Conservation (phyloP, 2,888 invertebrate genomes). For the Aleiodes testaceus region DNA sequence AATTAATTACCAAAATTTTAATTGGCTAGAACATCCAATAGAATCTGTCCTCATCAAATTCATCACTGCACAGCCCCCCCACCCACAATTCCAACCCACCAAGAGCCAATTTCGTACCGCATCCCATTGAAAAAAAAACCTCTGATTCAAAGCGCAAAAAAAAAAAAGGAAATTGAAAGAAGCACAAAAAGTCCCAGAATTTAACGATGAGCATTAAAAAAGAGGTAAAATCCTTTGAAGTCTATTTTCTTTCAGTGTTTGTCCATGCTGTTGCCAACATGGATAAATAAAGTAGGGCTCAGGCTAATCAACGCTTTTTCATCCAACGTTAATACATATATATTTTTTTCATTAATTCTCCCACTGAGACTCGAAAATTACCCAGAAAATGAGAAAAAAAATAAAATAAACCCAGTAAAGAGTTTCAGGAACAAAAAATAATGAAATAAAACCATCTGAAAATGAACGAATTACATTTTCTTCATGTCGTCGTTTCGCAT, state of each 20-base stretch:
- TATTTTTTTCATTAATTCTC: constrained; percentile 23
- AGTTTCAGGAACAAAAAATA: not conserved
- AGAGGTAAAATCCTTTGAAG: constrained; percentile 5
- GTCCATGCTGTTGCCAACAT: not conserved
- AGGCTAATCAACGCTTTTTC: constrained; percentile 34
- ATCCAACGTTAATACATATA: not conserved
- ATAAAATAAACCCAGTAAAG: not conserved
- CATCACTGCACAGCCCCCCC: constrained; percentile 3
- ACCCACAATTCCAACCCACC: not conserved
- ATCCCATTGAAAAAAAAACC: not conserved
- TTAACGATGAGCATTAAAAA: not conserved
- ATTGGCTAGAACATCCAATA: too few species aligned
- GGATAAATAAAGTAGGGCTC: constrained; percentile 23
- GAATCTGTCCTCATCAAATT: not conserved
- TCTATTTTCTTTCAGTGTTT: constrained; percentile 13
- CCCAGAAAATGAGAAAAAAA: not conserved
- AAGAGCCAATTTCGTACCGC: constrained; percentile 8
- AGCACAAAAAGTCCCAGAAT: not conserved
- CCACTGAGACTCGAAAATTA: not conserved
- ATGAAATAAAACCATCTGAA: not conserved
- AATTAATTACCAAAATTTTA: too few species aligned
- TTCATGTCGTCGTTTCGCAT: constrained; percentile 27
- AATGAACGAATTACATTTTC: constrained; percentile 24
- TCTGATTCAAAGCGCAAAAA: not conserved
- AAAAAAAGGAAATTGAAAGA: not conserved